Conservation (phyloP, 2,113 vertebrate genomes). For the Mustela lutreola region DNA sequence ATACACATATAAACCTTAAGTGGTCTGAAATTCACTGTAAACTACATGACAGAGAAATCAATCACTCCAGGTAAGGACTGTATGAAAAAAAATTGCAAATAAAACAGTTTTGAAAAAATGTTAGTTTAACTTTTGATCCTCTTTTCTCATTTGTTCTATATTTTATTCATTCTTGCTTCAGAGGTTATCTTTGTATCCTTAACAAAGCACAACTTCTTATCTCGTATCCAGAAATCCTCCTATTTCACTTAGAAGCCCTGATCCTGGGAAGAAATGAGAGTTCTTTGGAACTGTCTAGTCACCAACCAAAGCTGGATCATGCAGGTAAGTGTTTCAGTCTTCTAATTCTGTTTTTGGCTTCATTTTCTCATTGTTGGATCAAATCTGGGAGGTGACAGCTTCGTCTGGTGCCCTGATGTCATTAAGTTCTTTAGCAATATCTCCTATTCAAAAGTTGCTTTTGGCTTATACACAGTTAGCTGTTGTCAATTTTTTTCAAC, state of each 20-base stretch:
- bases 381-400: background rate
- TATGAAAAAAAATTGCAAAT: background rate
- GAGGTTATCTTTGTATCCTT: background rate
- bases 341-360: background rate
- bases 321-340: background rate
- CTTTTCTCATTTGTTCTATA: background rate
- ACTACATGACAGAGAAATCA: background rate
- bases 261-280: background rate
- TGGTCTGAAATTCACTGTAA: background rate
- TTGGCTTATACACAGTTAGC: background rate
- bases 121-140: background rate
- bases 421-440: background rate
- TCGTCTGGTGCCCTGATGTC: background rate
- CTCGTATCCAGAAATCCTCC: background rate
- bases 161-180: background rate
- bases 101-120: background rate
- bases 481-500: background rate
- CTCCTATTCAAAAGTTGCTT: background rate
- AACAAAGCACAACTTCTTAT: background rate
- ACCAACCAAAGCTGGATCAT: background rate
- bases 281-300: background rate
- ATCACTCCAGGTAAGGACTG: background rate
- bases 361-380: background rate
- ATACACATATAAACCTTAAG: background rate
- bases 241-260: background rate